Evolutionary conservation across 2,888 invertebrate genomes (phyloP).

Genomic region (Anarsia innoxiella): DNA sequence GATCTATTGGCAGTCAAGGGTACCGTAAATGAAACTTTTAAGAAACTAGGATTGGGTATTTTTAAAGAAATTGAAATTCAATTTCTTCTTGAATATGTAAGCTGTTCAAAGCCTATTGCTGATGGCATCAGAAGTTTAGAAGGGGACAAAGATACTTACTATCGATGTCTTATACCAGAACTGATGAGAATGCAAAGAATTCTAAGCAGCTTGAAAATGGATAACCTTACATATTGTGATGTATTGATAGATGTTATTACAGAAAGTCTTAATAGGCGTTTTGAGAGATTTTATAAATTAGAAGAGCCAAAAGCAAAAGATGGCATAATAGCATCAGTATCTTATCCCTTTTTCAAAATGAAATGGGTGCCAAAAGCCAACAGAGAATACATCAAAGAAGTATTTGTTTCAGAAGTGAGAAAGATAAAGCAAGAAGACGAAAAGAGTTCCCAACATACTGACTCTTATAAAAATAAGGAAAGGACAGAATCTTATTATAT

Average conservation of each 20-base stretch:
- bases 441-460: slow-evolving; percentile 9
- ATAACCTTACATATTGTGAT: slow-evolving; percentile 14
- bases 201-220: slow-evolving; percentile 8
- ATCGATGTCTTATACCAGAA: too few relatives aligned
- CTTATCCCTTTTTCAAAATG: slow-evolving; percentile 12
- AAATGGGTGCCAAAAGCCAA: slow-evolving; percentile 12
- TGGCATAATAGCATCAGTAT: slow-evolving; percentile 12
- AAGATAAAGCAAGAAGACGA: slow-evolving; percentile 11
- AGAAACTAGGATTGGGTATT: too few relatives aligned
- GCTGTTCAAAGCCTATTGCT: too few relatives aligned
- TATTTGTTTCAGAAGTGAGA: slow-evolving; percentile 7
- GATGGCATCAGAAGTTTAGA: too few relatives aligned
- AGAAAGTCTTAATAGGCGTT: slow-evolving; percentile 12
- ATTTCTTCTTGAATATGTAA: too few relatives aligned
- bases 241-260: slow-evolving; percentile 10
- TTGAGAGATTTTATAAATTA: slow-evolving; percentile 9
- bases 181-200: too few relatives aligned
- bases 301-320: slow-evolving; percentile 10
- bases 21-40: too few relatives aligned
- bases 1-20: too few relatives aligned
- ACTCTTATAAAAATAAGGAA: slow-evolving; percentile 7
- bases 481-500: slow-evolving; percentile 15
- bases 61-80: too few relatives aligned
- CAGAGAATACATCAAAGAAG: slow-evolving; percentile 12
- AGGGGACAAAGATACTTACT: too few relatives aligned